These are phyloP conservation scores for Ceratina australensis DNA, from an alignment of 1,140 invertebrate genomes.

Conservation along the genomic window DNA sequence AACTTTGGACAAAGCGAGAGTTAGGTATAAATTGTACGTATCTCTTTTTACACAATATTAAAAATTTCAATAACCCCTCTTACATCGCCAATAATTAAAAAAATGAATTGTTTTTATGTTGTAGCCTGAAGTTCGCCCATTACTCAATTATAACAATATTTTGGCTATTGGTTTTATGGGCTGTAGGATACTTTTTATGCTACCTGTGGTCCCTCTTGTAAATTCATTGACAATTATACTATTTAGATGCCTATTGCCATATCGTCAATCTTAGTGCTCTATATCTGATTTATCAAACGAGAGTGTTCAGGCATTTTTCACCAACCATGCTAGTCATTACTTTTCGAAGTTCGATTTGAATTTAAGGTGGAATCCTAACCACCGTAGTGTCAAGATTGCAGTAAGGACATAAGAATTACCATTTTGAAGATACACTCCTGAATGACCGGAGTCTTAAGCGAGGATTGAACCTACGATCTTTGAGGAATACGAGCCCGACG, in stretches of 20 bases:
- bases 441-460: no score
- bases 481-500: no score
- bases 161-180: slow-evolving; percentile 45
- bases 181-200: background rate
- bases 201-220: slow-evolving; percentile 24
- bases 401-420: no score
- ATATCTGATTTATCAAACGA: no score
- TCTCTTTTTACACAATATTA: background rate
- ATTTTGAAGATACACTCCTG: no score
- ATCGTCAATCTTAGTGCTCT: no score
- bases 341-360: no score
- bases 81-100: background rate
- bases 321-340: no score
- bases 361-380: no score
- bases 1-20: slow-evolving; percentile 63
- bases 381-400: no score
- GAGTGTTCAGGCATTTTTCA: no score
- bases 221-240: background rate
- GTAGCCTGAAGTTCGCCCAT: slow-evolving; percentile 56
- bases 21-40: slow-evolving; percentile 61
- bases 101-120: slow-evolving; percentile 25
- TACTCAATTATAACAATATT: slow-evolving; percentile 35
- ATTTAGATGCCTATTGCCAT: background rate
- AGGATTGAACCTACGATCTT: background rate
- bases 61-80: background rate